Base-by-base conservation (phyloP, 2,797 vertebrate genomes). In the Poeciliopsis turneri region DNA sequence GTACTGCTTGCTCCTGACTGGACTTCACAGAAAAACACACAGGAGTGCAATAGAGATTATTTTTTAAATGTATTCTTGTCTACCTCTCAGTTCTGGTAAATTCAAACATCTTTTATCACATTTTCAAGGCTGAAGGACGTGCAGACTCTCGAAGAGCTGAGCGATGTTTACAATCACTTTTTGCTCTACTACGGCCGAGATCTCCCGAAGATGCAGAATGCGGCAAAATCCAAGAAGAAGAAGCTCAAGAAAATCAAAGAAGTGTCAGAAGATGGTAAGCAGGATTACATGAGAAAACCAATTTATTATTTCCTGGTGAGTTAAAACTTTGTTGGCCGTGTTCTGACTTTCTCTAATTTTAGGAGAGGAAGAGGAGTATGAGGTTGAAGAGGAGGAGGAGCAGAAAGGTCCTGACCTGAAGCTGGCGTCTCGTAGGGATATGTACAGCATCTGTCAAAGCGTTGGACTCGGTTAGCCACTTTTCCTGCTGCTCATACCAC, bases 141-240 rank as follows among this genome's bases (percentile, higher is more conserved):
- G 72, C 97, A 99, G 85, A 98, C 97, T 69, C 97, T 99, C 85
- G 98, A 99, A 2, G 98, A 99, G 85, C 95, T 99, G 83, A 96
- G 97, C 55, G 98, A 99, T 0, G 98, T 99, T 47, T 99, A 99
- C 92, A 98, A 99, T 91, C 98, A 99, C 90, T 99, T 99, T 81
- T 91, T 99, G 86, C 97, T 99, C 6, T 99, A 99, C 92, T 99
- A 99, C 13, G 98, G 98, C 55, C 96, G 98, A 78, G 98, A 99
- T 91, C 98, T 99, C 82, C 98, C 98, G 75, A 99, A 97, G 92
- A 99, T 99, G 98, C 98, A 99, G 90, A 99, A 99, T 2, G 95
- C 98, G 5, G 95, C 96, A 80, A 99, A 98, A 87, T 87, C 95
- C 75, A 97, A 72, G 85, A 97, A 97, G 81, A 99, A 98, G 94